phyloP scores from a whole-genome alignment of 2,888 invertebrate species.

The Corbicula japonica region DNA sequence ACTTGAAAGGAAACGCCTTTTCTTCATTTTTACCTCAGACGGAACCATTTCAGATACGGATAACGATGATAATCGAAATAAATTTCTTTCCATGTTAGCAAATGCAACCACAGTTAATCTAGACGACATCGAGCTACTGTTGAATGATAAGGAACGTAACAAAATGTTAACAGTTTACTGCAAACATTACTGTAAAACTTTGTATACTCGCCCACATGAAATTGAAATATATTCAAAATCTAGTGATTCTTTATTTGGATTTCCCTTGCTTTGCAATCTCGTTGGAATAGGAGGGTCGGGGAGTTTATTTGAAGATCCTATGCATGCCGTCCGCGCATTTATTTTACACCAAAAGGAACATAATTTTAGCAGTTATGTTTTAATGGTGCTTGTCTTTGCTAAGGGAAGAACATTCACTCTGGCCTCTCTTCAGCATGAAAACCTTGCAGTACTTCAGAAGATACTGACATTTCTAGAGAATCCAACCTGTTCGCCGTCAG shows the following conservation, averaged over 20 bases:
- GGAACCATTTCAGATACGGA: too few relatives aligned
- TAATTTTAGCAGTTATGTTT: conserved; percentile 15
- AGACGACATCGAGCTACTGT: neutral
- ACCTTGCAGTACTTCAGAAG: neutral
- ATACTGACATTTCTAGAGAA: neutral
- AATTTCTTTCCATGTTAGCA: too few relatives aligned
- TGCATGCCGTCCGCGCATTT: conserved; percentile 1
- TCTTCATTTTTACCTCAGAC: conserved; percentile 14
- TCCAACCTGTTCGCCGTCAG: neutral
- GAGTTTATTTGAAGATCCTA: conserved; percentile 1
- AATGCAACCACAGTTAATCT: too few relatives aligned
- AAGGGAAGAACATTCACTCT: neutral
- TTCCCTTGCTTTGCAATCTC: conserved; percentile 8
- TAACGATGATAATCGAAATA: too few relatives aligned
- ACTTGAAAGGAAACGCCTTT: conserved; percentile 17
- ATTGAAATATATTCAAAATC: neutral
- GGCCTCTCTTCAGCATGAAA: conserved; percentile 6
- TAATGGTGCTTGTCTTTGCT: conserved; percentile 9
- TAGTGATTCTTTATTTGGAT: neutral
- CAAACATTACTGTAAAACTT: conserved; percentile 11
- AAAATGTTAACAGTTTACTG: conserved; percentile 20
- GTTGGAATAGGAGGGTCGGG: conserved; percentile 12
- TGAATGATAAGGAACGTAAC: conserved; percentile 13
- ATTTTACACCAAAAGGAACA: neutral
- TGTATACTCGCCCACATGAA: conserved; percentile 2